These are phyloP conservation scores for Rotaria sp. DNA, from an alignment of 2,888 invertebrate species.

Conservation along the genomic window DNA sequence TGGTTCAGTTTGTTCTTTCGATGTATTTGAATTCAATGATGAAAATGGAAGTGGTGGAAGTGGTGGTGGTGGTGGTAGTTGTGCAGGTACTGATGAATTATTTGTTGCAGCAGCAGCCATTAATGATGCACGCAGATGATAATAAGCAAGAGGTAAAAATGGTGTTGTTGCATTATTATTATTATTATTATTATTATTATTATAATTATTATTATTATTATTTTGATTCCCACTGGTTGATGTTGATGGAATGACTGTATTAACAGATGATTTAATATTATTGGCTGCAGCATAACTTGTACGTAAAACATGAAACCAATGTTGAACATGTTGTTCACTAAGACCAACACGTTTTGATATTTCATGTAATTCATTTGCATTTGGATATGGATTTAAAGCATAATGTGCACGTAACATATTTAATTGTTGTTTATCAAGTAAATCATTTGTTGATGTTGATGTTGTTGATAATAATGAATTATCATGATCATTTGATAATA, in stretches of 20 bases:
- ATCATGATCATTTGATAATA: background rate
- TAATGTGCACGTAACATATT: conserved; percentile 27
- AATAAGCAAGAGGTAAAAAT: conserved; percentile 13
- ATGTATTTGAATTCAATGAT: background rate
- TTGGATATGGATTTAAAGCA: conserved; percentile 28
- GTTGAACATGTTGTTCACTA: conserved; percentile 29
- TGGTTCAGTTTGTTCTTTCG: conserved; percentile 65
- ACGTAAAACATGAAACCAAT: conserved; percentile 24
- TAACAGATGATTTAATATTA: conserved; percentile 1
- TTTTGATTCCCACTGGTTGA: background rate
- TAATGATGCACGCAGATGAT: conserved; percentile 30
- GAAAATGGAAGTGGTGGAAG: background rate
- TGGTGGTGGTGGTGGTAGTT: background rate
- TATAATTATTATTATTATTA: background rate
- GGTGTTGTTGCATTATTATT: background rate
- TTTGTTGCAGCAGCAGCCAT: conserved; percentile 2
- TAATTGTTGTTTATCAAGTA: conserved; percentile 25
- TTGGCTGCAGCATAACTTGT: conserved; percentile 3
- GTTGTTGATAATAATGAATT: background rate
- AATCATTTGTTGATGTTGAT: background rate
- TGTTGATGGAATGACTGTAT: conserved; percentile 20
- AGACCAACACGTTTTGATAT: conserved; percentile 25
- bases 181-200: background rate
- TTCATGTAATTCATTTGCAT: conserved; percentile 28
- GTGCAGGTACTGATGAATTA: background rate